These are phyloP conservation scores for Elachura formosa DNA, from an alignment of 2,113 vertebrate genomes.

Conservation along the genomic window DNA sequence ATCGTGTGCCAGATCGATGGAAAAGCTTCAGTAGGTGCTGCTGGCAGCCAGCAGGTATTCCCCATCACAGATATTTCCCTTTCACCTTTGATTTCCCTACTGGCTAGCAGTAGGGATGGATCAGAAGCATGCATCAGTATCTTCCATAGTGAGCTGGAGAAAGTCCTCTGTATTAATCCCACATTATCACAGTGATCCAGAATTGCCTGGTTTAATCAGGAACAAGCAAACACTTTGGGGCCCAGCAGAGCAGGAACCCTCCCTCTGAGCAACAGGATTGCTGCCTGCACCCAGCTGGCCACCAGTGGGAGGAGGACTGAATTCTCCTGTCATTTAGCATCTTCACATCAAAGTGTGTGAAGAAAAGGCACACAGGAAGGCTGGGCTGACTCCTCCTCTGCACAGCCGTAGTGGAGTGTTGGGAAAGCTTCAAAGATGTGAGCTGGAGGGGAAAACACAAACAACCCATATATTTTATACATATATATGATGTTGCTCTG, in stretches of 20 bases:
- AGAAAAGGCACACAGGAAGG: neutral
- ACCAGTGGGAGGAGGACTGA: neutral
- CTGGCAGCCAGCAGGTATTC: neutral
- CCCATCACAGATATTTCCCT: neutral
- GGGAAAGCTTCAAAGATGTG: neutral
- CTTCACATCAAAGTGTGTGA: neutral
- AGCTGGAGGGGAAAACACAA: neutral
- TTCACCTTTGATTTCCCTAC: neutral
- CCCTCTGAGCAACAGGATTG: neutral
- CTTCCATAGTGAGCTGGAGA: neutral
- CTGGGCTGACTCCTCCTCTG: neutral
- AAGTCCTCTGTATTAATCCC: neutral
- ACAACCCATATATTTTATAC: neutral
- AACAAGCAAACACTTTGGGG: rapidly evolving
- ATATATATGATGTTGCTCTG: neutral
- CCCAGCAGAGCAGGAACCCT: neutral
- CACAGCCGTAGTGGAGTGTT: rapidly evolving
- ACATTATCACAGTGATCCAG: neutral
- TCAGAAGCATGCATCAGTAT: neutral
- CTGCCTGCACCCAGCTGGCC: neutral
- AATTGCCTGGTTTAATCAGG: neutral
- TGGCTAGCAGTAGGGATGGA: neutral
- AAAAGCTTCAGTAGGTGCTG: neutral
- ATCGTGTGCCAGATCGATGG: neutral
- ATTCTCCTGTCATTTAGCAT: neutral